phyloP scores from a whole-genome alignment of 2,797 vertebrate genomes.

The Coluber constrictor region DNA sequence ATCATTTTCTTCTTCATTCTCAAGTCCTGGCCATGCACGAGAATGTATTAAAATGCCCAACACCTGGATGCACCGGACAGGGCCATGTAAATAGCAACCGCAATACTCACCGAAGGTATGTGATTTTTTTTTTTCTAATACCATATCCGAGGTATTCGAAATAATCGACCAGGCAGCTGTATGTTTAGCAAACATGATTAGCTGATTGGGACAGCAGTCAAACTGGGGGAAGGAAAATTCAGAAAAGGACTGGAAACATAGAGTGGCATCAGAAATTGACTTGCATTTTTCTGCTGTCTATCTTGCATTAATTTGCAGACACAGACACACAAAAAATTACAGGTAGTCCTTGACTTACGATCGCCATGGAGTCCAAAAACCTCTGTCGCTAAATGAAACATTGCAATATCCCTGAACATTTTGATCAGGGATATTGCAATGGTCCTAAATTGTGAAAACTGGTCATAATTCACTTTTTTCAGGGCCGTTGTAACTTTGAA shows the following conservation, averaged over 20 bases:
- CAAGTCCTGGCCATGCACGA: constrained; percentile 97
- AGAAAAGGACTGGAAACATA: neutral
- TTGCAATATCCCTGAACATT: too few relatives aligned
- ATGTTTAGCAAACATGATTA: neutral
- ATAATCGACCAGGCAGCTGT: neutral
- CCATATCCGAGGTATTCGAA: neutral
- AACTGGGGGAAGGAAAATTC: neutral
- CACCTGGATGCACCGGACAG: constrained; percentile 95
- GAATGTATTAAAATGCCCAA: constrained; percentile 96
- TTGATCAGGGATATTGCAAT: too few relatives aligned
- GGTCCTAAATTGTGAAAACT: too few relatives aligned
- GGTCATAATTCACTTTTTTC: too few relatives aligned
- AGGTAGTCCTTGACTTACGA: too few relatives aligned
- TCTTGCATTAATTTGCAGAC: neutral
- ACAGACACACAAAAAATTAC: neutral
- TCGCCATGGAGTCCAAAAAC: too few relatives aligned
- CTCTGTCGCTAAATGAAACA: too few relatives aligned
- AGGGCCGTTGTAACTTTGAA: too few relatives aligned
- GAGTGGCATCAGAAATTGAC: neutral
- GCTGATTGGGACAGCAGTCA: neutral
- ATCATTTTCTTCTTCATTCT: constrained; percentile 3
- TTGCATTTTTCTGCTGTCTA: neutral
- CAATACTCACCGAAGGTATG: constrained; percentile 95
- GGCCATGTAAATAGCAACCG: constrained; percentile 98
- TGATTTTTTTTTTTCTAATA: neutral